Evolutionary conservation across 2,888 invertebrate genomes (phyloP).

Genomic region (Drosophila falleni): DNA sequence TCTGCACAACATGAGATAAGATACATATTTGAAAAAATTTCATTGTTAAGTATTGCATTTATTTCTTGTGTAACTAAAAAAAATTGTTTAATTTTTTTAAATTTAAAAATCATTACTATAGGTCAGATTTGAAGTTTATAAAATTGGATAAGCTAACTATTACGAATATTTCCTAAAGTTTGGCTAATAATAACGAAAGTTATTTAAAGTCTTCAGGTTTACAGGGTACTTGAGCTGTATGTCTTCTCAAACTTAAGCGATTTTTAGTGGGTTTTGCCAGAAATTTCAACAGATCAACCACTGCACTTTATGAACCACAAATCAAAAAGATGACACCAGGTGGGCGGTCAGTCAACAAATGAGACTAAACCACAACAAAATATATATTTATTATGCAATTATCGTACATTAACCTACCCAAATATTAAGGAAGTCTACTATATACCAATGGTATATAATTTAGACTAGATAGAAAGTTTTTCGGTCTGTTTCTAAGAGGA

Average conservation of each 20-base stretch:
- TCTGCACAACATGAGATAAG: background rate
- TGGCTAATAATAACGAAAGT: background rate
- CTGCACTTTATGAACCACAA: constrained; percentile 25
- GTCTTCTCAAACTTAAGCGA: background rate
- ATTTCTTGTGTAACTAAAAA: background rate
- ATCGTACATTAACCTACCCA: constrained; percentile 1
- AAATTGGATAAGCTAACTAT: background rate
- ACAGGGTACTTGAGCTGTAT: background rate
- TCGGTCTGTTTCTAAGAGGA: background rate
- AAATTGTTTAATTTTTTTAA: no score
- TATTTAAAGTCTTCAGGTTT: background rate
- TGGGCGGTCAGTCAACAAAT: constrained; percentile 29
- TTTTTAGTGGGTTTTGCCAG: background rate
- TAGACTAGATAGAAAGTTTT: constrained; percentile 24
- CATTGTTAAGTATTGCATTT: background rate
- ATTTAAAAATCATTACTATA: background rate
- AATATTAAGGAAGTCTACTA: background rate
- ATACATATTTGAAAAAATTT: background rate
- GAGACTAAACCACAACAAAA: constrained; percentile 23
- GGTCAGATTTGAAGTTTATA: background rate
- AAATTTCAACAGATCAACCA: constrained; percentile 10
- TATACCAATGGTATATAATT: background rate
- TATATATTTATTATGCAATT: constrained; percentile 10
- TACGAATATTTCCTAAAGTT: background rate
- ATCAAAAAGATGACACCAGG: constrained; percentile 32